Evolutionary conservation across 2,113 vertebrate species (phyloP).

Genomic region (Cheilinus undulatus): DNA sequence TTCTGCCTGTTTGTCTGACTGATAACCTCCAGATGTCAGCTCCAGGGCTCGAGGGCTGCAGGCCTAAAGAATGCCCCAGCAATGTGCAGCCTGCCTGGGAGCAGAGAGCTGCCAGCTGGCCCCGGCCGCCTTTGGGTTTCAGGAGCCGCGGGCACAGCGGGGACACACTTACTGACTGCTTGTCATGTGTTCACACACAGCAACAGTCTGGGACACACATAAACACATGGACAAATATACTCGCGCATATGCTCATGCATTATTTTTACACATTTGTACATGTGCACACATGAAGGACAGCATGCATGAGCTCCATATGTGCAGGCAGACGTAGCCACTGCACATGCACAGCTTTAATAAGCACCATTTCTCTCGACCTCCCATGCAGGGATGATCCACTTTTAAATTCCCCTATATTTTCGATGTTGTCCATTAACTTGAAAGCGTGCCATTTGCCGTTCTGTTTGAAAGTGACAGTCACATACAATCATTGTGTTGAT

Average conservation of each 20-base stretch:
- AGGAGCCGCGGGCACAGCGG: slow-evolving; percentile 62
- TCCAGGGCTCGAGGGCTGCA: slow-evolving; percentile 56
- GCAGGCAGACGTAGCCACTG: slow-evolving; percentile 7
- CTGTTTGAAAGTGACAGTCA: slow-evolving; percentile 69
- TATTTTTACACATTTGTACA: slow-evolving; percentile 33
- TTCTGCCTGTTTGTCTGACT: slow-evolving; percentile 70
- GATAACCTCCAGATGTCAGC: slow-evolving; percentile 84
- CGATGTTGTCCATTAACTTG: slow-evolving; percentile 56
- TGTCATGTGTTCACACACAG: slow-evolving; percentile 39
- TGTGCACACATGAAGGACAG: slow-evolving; percentile 23
- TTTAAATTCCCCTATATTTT: slow-evolving; percentile 61
- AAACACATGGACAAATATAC: slow-evolving; percentile 23
- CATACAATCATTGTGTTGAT: slow-evolving; percentile 24
- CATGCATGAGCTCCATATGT: slow-evolving; percentile 50
- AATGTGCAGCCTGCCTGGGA: slow-evolving; percentile 63
- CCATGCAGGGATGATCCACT: slow-evolving; percentile 24
- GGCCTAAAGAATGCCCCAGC: slow-evolving; percentile 64
- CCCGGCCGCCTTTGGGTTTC: slow-evolving; percentile 67
- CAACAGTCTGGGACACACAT: slow-evolving; percentile 11
- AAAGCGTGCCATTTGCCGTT: slow-evolving; percentile 66
- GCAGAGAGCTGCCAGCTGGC: slow-evolving; percentile 80
- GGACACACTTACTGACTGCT: slow-evolving; percentile 78
- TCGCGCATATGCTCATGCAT: slow-evolving; percentile 48
- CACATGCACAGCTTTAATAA: slow-evolving; percentile 14
- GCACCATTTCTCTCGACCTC: slow-evolving; percentile 40